Conservation (phyloP, 2,797 vertebrate genomes). For the Cuniculus paca region DNA sequence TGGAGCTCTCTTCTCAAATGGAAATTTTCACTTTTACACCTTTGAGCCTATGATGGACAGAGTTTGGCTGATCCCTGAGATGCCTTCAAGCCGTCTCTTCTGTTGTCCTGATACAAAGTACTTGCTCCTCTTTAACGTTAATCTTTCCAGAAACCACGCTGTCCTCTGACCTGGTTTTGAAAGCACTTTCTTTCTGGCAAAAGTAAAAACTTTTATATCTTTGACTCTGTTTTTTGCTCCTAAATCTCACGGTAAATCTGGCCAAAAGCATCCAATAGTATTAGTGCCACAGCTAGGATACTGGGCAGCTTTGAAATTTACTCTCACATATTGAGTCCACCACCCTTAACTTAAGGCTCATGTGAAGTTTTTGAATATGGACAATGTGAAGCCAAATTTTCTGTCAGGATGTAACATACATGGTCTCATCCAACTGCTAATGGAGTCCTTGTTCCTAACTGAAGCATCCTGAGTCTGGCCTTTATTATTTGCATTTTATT, state of each 20-base stretch:
- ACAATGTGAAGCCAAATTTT: not conserved
- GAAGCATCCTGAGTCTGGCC: not conserved
- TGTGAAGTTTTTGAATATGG: not conserved
- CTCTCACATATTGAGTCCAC: not conserved
- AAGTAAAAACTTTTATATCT: not conserved
- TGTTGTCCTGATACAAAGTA: not conserved
- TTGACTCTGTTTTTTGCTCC: not conserved
- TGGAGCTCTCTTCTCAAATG: not conserved
- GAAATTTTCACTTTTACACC: not conserved
- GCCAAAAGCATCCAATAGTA: not conserved
- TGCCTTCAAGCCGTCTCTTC: not conserved
- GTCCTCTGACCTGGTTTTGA: not conserved
- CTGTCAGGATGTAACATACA: not conserved
- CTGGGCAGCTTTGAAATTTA: not conserved
- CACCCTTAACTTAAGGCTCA: not conserved
- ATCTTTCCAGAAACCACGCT: not conserved
- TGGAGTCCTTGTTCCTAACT: not conserved
- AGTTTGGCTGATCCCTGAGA: not conserved
- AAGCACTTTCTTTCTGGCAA: not conserved
- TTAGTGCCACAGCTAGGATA: not conserved
- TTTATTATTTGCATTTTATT: not conserved
- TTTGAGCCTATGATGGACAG: not conserved
- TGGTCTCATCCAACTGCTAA: not conserved
- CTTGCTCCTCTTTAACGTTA: not conserved
- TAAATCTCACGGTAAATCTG: not conserved